Base-by-base conservation (phyloP, 2,888 invertebrate genomes). In the Atherix ibis region DNA sequence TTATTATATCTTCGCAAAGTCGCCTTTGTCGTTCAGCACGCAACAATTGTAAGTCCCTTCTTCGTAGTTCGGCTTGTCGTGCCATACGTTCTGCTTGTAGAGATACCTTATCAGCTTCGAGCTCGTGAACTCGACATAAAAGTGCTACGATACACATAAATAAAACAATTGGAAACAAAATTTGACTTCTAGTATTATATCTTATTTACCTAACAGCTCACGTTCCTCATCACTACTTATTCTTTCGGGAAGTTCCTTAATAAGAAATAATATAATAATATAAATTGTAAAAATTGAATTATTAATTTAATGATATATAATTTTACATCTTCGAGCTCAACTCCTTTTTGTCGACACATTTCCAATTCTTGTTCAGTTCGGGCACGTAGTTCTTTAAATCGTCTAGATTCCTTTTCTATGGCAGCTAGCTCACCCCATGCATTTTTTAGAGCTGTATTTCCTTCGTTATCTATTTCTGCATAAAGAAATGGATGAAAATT, bases 31-130 rank as follows among this genome's bases (percentile, higher is more conserved):
- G 68, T 53, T 85, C 82, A 36, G 83, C 79, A 15, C 87, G 67
- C 43, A 88, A 66, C 42, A 91, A 69, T 46, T 88, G 74, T 40
- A 88, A 67, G 53, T 91, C 89, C 30, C 88, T 67, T 38, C 88
- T 67, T 27, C 85, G 69, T 37, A 92, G 68, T 52, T 91, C 89
- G 48, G 88, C 87, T 47, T 87, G 82, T 16, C 85, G 70, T 30
- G 87, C 78, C 36, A 91, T 66, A 22, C 85, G 67, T 52, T 85
- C 83, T 3, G 88, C 85, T 60, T 89, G 88, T 48, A 91, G 66
- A 46, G 91, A 89, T 62, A 85, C 75, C 63, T 89, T 94, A 56
- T 91, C 88, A 1, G 92, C 89, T 62, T 94, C 94, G 36, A 92
- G 66, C 60, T 91, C 87, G 54, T 94, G 92, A 25, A 94, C 89